Percentiles rank a stretch among this genome's conserved stretches.
Evolutionary conservation across 2,797 vertebrate species (phyloP).

Genomic region (Hoplostethus mediterraneus): DNA sequence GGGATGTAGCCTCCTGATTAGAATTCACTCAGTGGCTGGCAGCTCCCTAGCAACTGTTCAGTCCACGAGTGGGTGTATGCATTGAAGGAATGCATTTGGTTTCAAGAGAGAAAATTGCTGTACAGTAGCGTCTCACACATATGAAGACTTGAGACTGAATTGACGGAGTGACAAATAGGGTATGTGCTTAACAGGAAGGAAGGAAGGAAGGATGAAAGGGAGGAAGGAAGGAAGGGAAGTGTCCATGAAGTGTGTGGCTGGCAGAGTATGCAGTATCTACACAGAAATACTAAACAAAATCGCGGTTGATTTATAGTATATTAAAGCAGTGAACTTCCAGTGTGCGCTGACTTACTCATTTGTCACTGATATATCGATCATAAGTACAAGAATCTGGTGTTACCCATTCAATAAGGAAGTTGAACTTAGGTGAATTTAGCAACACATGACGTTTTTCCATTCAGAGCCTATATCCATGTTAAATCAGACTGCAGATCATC

Average conservation of each 20-base stretch:
- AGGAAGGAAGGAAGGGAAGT: not conserved
- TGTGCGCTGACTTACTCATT: too few relatives aligned
- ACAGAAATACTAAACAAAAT: not conserved
- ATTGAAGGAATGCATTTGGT: slow-evolving; percentile 43
- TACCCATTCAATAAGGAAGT: not conserved
- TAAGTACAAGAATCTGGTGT: not conserved
- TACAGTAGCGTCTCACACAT: slow-evolving; percentile 36
- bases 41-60: slow-evolving; percentile 65
- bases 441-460: not conserved
- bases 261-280: not conserved
- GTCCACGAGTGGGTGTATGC: slow-evolving; percentile 46
- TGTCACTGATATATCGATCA: not conserved
- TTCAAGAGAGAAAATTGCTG: slow-evolving; percentile 47
- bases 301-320: not conserved
- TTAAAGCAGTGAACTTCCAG: not conserved
- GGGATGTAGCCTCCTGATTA: slow-evolving; percentile 40
- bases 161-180: not conserved
- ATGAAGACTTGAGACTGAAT: slow-evolving; percentile 1
- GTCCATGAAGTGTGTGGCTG: not conserved
- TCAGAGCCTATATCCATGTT: slow-evolving; percentile 35
- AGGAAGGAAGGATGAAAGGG: not conserved
- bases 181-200: slow-evolving; percentile 1
- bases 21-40: slow-evolving; percentile 48
- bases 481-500: slow-evolving; percentile 46
- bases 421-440: not conserved